phyloP scores from a whole-genome alignment of 2,113 vertebrate genomes.

The Channa argus region DNA sequence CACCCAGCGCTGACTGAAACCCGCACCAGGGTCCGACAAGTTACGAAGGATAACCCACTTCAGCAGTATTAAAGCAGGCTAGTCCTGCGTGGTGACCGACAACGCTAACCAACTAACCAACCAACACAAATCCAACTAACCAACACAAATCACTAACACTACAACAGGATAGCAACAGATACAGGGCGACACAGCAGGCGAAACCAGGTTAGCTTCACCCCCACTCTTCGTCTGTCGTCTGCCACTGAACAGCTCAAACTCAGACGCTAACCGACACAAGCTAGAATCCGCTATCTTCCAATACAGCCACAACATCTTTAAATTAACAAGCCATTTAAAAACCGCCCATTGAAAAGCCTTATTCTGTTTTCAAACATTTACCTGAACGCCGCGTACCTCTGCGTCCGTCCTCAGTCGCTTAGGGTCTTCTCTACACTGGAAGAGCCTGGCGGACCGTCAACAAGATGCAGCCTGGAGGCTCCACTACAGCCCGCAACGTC shows the following conservation, averaged over 20 bases:
- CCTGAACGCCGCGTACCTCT: conserved; percentile 45
- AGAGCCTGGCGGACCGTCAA: conserved; percentile 77
- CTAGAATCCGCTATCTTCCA: background rate
- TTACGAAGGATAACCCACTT: background rate
- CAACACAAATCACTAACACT: conserved; percentile 33
- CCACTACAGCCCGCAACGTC: conserved; percentile 80
- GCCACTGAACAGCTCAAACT: conserved; percentile 20
- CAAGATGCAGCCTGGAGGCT: conserved; percentile 78
- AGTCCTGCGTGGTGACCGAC: background rate
- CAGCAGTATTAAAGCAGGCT: background rate
- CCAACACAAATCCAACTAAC: conserved; percentile 25
- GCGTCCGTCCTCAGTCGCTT: conserved; percentile 54
- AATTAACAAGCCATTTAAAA: too few relatives aligned
- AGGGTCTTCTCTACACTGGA: conserved; percentile 73
- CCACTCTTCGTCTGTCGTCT: background rate
- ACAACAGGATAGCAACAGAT: conserved; percentile 46
- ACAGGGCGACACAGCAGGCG: conserved; percentile 47
- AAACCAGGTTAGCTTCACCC: conserved; percentile 53
- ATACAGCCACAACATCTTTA: too few relatives aligned
- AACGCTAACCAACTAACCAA: conserved; percentile 17
- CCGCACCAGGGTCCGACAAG: too few relatives aligned
- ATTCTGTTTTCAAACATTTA: conserved; percentile 50
- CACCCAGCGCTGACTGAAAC: background rate
- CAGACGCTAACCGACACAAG: conserved; percentile 1
- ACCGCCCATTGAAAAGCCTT: too few relatives aligned